Conservation (phyloP, 2,888 invertebrate species). For the Trypoxylon attenuatum region DNA sequence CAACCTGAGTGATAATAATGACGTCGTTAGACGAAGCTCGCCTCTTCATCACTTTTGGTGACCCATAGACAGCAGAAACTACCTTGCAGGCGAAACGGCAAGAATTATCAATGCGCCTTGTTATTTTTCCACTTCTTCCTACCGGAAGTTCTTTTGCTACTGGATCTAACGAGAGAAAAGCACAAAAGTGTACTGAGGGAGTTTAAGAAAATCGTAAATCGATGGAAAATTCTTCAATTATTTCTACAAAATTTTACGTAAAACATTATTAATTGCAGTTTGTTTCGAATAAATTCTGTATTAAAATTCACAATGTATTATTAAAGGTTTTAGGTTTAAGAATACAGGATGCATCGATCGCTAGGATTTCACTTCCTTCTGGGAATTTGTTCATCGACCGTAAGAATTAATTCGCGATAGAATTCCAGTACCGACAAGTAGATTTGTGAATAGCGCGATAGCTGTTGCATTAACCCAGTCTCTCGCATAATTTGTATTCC, state of each 20-base stretch:
- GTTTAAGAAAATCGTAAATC: too few relatives aligned
- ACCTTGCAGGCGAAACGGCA: not conserved
- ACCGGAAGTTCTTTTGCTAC: not conserved
- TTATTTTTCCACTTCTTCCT: not conserved
- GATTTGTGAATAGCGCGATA: conserved; percentile 45
- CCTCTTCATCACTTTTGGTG: conserved; percentile 24
- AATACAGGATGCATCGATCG: too few relatives aligned
- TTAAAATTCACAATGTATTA: too few relatives aligned
- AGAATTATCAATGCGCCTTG: conserved; percentile 2
- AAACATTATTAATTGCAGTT: too few relatives aligned
- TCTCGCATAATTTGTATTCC: conserved; percentile 43
- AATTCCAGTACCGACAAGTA: conserved; percentile 49
- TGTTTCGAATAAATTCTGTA: too few relatives aligned
- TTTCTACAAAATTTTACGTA: too few relatives aligned
- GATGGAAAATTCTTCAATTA: too few relatives aligned
- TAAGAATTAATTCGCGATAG: conserved; percentile 53
- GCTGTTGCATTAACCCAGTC: conserved; percentile 26
- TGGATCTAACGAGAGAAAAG: too few relatives aligned
- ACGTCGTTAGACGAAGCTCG: conserved; percentile 50
- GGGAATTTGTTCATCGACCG: conserved; percentile 43
- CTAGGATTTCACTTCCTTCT: too few relatives aligned
- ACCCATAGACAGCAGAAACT: not conserved
- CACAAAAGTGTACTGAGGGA: too few relatives aligned
- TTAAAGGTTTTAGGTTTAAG: too few relatives aligned
- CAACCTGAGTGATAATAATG: conserved; percentile 52